These are phyloP conservation scores for Salvator merianae DNA, from an alignment of 2,113 vertebrate genomes.

Conservation along the genomic window DNA sequence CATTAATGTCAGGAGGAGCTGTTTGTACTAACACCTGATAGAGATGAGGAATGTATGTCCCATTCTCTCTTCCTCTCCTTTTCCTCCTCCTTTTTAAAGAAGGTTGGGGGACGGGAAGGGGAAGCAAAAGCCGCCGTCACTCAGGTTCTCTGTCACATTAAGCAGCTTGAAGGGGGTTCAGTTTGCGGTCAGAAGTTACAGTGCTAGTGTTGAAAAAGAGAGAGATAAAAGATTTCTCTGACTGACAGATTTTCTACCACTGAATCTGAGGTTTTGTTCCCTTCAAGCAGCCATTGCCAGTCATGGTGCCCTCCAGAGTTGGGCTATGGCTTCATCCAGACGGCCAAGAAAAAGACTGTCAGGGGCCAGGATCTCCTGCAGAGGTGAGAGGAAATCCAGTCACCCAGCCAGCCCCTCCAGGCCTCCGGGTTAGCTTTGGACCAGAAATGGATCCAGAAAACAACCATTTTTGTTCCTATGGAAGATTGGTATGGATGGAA, in stretches of 20 bases:
- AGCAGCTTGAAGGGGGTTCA: constrained; percentile 71
- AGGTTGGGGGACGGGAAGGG: not conserved
- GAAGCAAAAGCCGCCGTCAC: constrained; percentile 55
- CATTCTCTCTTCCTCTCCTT: not conserved
- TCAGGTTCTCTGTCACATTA: constrained; percentile 65
- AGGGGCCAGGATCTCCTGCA: too few species aligned
- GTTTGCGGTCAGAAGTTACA: constrained; percentile 58
- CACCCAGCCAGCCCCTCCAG: too few species aligned
- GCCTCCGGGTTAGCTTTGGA: too few species aligned
- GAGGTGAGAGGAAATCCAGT: too few species aligned
- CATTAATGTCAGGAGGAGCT: not conserved
- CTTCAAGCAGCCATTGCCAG: too few species aligned
- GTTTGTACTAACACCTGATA: not conserved
- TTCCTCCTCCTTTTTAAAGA: not conserved
- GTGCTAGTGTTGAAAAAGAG: constrained; percentile 36
- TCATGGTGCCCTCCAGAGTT: too few species aligned
- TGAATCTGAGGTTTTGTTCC: not conserved
- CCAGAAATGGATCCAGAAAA: too few species aligned
- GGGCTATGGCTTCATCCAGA: too few species aligned
- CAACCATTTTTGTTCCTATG: too few species aligned
- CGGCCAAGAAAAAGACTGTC: too few species aligned
- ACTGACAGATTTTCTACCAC: not conserved
- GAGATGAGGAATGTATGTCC: not conserved
- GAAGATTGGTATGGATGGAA: too few species aligned
- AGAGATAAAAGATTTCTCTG: constrained; percentile 37